phyloP scores from a whole-genome alignment of 1,140 invertebrate species.

The Bombus balteatus region DNA sequence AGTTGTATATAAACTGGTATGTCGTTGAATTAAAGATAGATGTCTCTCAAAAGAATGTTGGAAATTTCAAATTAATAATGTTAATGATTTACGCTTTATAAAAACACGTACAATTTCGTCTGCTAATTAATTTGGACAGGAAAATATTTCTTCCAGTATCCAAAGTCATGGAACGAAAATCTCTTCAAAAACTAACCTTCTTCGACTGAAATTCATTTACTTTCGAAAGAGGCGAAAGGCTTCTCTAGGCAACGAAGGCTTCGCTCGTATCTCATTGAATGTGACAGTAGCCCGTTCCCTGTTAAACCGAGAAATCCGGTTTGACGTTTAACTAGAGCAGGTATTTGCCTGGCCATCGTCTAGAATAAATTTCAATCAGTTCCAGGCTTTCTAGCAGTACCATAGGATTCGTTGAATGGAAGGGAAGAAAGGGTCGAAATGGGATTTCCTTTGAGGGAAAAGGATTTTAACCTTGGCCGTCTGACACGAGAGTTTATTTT shows the following conservation, averaged over 20 bases:
- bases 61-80: too few species aligned
- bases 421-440: slow-evolving; percentile 35
- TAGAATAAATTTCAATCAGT: slow-evolving; percentile 40
- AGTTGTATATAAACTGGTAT: too few species aligned
- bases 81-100: not conserved
- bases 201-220: not conserved
- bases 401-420: not conserved
- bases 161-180: not conserved
- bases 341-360: slow-evolving; percentile 53
- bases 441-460: slow-evolving; percentile 57
- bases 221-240: not conserved
- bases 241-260: not conserved
- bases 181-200: not conserved
- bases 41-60: too few species aligned
- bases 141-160: not conserved
- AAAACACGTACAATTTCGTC: not conserved
- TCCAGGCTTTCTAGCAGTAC: slow-evolving; percentile 10
- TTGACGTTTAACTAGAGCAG: slow-evolving; percentile 77
- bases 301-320: slow-evolving; percentile 20
- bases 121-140: not conserved
- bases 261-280: not conserved
- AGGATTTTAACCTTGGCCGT: slow-evolving; percentile 70
- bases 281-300: slow-evolving; percentile 21
- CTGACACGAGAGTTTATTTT: slow-evolving; percentile 72
- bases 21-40: too few species aligned